Evolutionary conservation across 2,797 vertebrate genomes (phyloP).

Genomic region (Cryptoprocta ferox): DNA sequence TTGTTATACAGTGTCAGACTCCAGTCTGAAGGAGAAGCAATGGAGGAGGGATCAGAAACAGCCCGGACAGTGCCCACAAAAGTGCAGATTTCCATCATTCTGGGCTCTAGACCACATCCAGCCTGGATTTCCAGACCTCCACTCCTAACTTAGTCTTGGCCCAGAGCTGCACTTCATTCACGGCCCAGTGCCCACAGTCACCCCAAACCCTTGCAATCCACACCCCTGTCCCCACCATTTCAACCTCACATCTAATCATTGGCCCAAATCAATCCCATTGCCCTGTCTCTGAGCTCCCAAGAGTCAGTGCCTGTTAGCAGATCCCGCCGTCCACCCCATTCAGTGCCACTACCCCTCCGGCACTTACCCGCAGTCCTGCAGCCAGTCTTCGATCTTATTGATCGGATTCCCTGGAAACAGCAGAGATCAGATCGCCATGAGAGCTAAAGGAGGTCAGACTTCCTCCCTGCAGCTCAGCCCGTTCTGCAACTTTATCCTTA

Average conservation of each 20-base stretch:
- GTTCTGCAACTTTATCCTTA: neutral
- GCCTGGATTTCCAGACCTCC: neutral
- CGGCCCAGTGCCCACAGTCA: neutral
- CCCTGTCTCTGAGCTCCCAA: neutral
- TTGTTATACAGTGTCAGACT: neutral
- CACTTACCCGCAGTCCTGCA: conserved; percentile 92
- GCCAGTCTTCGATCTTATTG: conserved; percentile 93
- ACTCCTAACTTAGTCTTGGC: neutral
- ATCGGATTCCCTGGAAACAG: conserved; percentile 89
- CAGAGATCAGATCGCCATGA: neutral
- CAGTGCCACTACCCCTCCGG: too few species aligned
- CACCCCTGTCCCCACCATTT: neutral
- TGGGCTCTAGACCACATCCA: neutral
- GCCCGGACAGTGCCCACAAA: neutral
- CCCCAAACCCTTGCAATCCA: neutral
- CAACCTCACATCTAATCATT: neutral
- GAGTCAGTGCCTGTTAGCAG: neutral
- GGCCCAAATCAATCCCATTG: neutral
- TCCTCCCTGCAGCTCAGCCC: neutral
- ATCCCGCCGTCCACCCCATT: neutral
- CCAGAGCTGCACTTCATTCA: neutral
- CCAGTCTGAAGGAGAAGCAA: neutral
- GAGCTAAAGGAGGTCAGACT: neutral
- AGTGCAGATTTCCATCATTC: neutral
- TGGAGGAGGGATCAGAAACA: neutral